Evolutionary conservation across 2,113 vertebrate species (phyloP), one percentile per base, ranked within the genome.

Genomic region (Atrichornis clamosus): DNA sequence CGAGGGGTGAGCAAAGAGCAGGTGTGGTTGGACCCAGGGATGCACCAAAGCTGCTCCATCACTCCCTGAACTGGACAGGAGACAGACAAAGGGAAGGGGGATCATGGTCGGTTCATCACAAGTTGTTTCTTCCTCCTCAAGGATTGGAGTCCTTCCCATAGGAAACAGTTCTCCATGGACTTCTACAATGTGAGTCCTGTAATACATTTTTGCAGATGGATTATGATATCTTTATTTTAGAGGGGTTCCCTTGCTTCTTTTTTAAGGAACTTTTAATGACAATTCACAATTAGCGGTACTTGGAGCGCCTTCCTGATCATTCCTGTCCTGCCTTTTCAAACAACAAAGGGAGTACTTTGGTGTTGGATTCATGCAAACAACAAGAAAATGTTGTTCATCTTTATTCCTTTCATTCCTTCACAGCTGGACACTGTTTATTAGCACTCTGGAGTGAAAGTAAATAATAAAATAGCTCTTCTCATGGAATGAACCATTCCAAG

Each of bases 1-100:
- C 15, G 28, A 6, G 11, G 26, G 16, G n/a, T 11, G 11, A 83
- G 4, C 59, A 46, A 1, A 1, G 18, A 0, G 13, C 62, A 22
- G 32, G 4, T 0, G 26, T 3, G 44, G 4, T 9, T 4, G 7
- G 13, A 12, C 1, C 37, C 62, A 42, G 44, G 35, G 53, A 35
- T 4, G 32, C 49, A 1, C 18, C 55, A 39, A 0, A 62, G 47
- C 56, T 62, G 64, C 84, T 55, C 64, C 74, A 70, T 7, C 84
- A 3, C 39, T 11, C 12, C 65, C 39, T 24, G 12, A 3, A 0
- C 18, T 10, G 53, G 14, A 2, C 53, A 52, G 26, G 26, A n/a
- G 42, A 59, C 22, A 30, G 16, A 58, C 42, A 26, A 8, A 16
- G 68, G 8, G 13, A 6, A 9, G 26, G 30, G 37, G 33, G 24